Evolutionary conservation across 2,113 vertebrate genomes (phyloP).

Genomic region (Bubalus kerabau): DNA sequence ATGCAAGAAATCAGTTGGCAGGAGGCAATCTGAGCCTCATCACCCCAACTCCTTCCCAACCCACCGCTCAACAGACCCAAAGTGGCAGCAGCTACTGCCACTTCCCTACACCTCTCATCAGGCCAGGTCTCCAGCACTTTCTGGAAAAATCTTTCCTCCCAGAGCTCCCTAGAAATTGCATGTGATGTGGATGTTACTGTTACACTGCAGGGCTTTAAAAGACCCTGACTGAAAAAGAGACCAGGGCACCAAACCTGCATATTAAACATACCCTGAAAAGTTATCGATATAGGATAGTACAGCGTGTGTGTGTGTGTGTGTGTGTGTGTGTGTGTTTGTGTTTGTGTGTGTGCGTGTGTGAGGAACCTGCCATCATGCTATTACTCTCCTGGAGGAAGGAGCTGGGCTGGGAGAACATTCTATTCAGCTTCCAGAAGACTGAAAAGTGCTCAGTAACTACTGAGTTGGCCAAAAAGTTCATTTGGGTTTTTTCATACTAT

Average conservation of each 20-base stretch:
- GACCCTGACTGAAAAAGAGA: not conserved
- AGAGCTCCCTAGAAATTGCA: not conserved
- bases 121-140: not conserved
- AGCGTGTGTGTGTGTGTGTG: not conserved
- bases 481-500: not conserved
- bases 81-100: not conserved
- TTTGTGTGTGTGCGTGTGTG: no score
- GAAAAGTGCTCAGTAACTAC: not conserved
- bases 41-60: not conserved
- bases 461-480: not conserved
- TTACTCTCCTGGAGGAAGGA: not conserved
- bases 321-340: not conserved
- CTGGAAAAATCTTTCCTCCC: not conserved
- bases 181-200: not conserved
- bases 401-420: not conserved
- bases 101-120: fast-evolving
- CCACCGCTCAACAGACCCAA: not conserved
- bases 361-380: not conserved
- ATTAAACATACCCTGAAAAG: not conserved
- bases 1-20: not conserved
- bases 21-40: no score
- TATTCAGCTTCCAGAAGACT: not conserved
- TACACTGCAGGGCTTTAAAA: not conserved
- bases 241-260: not conserved
- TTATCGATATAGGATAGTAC: not conserved